Evolutionary conservation across 2,888 invertebrate species (phyloP).

Genomic region (Hydrotaea cyrtoneurina): DNA sequence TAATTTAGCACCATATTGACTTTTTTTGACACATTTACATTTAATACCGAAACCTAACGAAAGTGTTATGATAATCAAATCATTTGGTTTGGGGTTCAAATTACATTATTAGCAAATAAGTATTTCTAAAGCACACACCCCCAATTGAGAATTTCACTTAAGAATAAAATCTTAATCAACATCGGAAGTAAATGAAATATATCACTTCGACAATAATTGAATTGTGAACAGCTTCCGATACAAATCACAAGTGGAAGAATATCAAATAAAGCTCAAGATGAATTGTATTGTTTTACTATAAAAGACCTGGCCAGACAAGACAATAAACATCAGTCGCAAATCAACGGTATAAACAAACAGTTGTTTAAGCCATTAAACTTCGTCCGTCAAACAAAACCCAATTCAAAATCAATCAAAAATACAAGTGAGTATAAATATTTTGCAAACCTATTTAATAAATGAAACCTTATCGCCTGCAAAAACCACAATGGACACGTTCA

Average conservation of each 20-base stretch:
- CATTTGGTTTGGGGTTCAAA: background rate
- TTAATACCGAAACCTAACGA: too few species aligned
- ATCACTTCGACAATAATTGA: slow-evolving; percentile 25
- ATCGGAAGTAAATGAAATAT: slow-evolving; percentile 52
- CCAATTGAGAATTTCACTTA: slow-evolving; percentile 56
- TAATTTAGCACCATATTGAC: too few species aligned
- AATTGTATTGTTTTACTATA: slow-evolving; percentile 49
- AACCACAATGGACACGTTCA: slow-evolving; percentile 29
- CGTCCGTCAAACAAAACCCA: slow-evolving; percentile 11
- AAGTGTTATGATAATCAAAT: background rate
- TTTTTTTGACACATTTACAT: too few species aligned
- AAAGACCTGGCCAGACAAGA: slow-evolving; percentile 32
- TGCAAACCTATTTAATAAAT: background rate
- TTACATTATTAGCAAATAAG: background rate
- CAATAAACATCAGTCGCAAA: slow-evolving; percentile 52
- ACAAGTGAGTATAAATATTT: slow-evolving; percentile 56
- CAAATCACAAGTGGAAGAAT: slow-evolving; percentile 10
- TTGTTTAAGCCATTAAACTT: slow-evolving; percentile 44
- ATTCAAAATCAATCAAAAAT: slow-evolving; percentile 60
- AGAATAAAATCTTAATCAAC: slow-evolving; percentile 23
- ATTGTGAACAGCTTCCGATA: slow-evolving; percentile 43
- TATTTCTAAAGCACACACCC: background rate
- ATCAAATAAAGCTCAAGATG: slow-evolving; percentile 33
- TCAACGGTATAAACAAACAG: slow-evolving; percentile 58
- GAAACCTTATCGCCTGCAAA: slow-evolving; percentile 13